Conservation (phyloP, 1,140 invertebrate genomes). For the Thaumetopoea pityocampa region DNA sequence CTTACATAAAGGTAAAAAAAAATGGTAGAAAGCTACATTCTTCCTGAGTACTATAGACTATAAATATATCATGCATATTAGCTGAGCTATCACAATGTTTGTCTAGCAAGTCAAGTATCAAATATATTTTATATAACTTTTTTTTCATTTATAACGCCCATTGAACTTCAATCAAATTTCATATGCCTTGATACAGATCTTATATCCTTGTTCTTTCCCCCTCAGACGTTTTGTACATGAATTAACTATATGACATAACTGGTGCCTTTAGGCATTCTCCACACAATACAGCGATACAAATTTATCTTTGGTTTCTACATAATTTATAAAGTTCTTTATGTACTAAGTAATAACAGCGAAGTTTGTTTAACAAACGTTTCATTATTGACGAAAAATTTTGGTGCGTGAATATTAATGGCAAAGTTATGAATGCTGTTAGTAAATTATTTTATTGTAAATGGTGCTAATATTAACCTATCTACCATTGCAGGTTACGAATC, state of each 20-base stretch:
- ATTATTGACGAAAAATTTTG: slow-evolving; percentile 5
- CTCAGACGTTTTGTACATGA: slow-evolving; percentile 46
- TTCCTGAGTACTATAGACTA: no score
- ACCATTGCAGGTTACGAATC: no score
- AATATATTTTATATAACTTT: no score
- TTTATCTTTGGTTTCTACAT: no score
- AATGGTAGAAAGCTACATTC: no score
- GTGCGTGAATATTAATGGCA: slow-evolving; percentile 16
- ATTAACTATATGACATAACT: slow-evolving; percentile 57
- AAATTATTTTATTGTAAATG: no score
- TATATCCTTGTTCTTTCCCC: slow-evolving; percentile 66
- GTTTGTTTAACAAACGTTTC: slow-evolving; percentile 1
- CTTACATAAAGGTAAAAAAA: no score
- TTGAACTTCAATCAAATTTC: slow-evolving; percentile 44
- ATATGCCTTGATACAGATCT: slow-evolving; percentile 50
- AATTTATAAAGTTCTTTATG: slow-evolving; percentile 7
- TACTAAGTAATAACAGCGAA: slow-evolving; percentile 2
- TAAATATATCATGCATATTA: no score
- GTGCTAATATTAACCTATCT: no score
- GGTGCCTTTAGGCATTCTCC: slow-evolving; percentile 54
- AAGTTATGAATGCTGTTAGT: slow-evolving; percentile 22
- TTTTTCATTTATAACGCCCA: slow-evolving; percentile 9
- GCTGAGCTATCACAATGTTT: no score
- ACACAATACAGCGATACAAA: slow-evolving; percentile 30
- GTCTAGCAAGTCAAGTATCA: no score